phyloP scores from a whole-genome alignment of 1,140 invertebrate species.

The Formica exsecta region DNA sequence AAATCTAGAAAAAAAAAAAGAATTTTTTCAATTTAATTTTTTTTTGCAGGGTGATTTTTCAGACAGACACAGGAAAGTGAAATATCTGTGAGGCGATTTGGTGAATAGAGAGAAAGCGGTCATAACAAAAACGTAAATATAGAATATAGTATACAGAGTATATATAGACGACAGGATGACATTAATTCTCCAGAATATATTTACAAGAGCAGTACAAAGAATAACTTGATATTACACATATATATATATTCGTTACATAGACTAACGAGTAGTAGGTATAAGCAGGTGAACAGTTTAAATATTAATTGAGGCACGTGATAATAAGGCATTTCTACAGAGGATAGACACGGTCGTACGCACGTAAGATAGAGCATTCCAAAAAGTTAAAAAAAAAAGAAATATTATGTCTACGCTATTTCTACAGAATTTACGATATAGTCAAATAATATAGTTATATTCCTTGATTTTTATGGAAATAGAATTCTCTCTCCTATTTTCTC shows the following conservation, averaged over 20 bases:
- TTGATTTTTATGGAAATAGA: background rate
- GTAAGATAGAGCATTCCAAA: constrained; percentile 66
- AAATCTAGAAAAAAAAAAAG: no score
- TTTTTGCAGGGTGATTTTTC: background rate
- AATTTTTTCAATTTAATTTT: background rate
- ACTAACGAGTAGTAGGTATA: constrained; percentile 79
- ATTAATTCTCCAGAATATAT: constrained; percentile 82
- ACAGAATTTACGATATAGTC: background rate
- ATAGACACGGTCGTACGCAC: constrained; percentile 73
- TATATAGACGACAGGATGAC: constrained; percentile 71
- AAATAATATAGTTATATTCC: background rate
- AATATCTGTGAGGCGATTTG: background rate
- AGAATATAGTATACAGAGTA: constrained; percentile 44
- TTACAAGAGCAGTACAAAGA: constrained; percentile 84
- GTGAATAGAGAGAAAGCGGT: constrained; percentile 8
- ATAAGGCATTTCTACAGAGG: constrained; percentile 83
- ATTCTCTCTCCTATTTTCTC: background rate
- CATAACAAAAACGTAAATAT: constrained; percentile 9
- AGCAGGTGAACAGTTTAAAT: constrained; percentile 81
- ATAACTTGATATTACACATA: constrained; percentile 82
- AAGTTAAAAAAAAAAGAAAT: background rate
- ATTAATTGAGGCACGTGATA: constrained; percentile 83
- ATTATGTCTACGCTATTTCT: background rate
- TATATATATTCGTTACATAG: constrained; percentile 77
- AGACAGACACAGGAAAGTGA: background rate